Percentiles rank a stretch among this genome's conserved stretches.
Evolutionary conservation across 2,888 invertebrate species (phyloP).

Genomic region (Caenorhabditis uteleia): DNA sequence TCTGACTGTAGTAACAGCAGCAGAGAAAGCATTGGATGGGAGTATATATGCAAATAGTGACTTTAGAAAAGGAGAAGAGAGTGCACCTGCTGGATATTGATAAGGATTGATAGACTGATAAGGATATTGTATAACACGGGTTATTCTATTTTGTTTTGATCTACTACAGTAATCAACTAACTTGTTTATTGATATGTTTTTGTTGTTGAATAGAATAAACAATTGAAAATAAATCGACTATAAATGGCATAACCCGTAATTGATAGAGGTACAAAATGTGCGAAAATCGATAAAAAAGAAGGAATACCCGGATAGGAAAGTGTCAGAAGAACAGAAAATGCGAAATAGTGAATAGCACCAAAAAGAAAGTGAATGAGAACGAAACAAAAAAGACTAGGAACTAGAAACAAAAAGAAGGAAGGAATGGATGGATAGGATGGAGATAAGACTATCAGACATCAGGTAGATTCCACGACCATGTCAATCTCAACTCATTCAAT

Average conservation of each 20-base stretch:
- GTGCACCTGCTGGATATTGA: slow-evolving; percentile 66
- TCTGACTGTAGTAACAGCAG: slow-evolving; percentile 61
- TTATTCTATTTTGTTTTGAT: too few relatives aligned
- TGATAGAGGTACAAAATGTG: too few relatives aligned
- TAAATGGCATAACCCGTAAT: too few relatives aligned
- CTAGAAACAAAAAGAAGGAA: slow-evolving; percentile 2
- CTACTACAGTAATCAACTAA: too few relatives aligned
- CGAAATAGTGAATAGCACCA: not conserved
- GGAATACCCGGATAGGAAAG: not conserved
- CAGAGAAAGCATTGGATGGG: slow-evolving; percentile 49
- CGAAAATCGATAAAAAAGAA: not conserved
- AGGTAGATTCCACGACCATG: slow-evolving; percentile 67
- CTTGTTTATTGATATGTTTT: too few relatives aligned
- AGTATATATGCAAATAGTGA: slow-evolving; percentile 66
- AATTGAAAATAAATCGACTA: too few relatives aligned
- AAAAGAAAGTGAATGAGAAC: not conserved
- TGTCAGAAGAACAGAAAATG: not conserved
- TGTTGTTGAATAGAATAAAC: too few relatives aligned
- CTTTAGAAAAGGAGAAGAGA: slow-evolving; percentile 66
- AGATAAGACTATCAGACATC: slow-evolving; percentile 66
- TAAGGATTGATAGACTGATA: not conserved
- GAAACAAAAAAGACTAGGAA: slow-evolving; percentile 1
- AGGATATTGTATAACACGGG: not conserved
- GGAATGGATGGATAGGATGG: too few relatives aligned
- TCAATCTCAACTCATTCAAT: slow-evolving; percentile 63